Base-by-base conservation (phyloP, 2,113 vertebrate genomes). In the Phaethon lepturus region DNA sequence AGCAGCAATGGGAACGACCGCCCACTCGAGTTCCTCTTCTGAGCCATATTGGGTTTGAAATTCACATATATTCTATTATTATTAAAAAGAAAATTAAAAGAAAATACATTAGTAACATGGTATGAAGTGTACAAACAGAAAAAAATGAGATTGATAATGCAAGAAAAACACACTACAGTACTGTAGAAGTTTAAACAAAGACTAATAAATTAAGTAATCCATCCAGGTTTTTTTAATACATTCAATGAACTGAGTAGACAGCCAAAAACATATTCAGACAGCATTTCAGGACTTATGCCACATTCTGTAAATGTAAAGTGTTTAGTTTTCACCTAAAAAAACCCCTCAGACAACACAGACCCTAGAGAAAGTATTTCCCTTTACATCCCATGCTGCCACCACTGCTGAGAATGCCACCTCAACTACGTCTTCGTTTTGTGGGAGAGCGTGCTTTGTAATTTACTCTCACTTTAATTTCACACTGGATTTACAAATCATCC, bases 31-130 rank as follows among this genome's bases (percentile, higher is more conserved):
- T 8, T 84, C 81, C 92, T 98, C 95, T 97, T 99, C 90, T 98
- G 98, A 71, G 98, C 98, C 99, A 99, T 99, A 79, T 40, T 93
- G 66, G 16, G 5, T 38, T 53, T 13, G 6, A 93, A 93, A 92
- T 75, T 80, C 50, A 63, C 42, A 38, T 80, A 31, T 66, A 80
- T 15, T 66, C 93, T 91, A 52, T 11, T 45, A 75, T 11, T 29
- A 42, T 29, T 71, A 58, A 72, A 82, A 82, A 85, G 33, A 75
- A 83, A 86, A 85, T 63, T 13, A 56, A 64, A 88, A 91, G 17
- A 45, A 74, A 75, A 56, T 7, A 38, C 24, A 53, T 92, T 53
- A 93, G 13, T 38, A 79, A 68, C 3, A n/a, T 11, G 10, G 11
- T 23, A 82, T 15, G 5, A 72, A 45, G 13, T 3, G 2, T 33